Evolutionary conservation across 2,888 invertebrate species (phyloP).

Genomic region (Papilio gigon): DNA sequence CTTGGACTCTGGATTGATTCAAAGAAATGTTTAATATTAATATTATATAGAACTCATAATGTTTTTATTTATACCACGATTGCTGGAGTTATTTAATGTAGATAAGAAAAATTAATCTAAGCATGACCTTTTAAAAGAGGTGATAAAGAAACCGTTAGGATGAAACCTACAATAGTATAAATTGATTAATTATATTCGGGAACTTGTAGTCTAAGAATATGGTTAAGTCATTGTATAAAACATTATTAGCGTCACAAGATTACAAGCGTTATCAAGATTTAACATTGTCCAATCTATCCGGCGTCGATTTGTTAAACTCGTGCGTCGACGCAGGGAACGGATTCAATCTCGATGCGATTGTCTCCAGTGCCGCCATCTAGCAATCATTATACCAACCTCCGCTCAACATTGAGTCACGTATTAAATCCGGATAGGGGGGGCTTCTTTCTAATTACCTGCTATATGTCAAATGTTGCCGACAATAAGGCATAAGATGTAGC

Average conservation of each 20-base stretch:
- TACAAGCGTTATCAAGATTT: conserved; percentile 8
- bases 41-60: not conserved
- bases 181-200: too few species aligned
- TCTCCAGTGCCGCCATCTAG: conserved; percentile 52
- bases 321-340: conserved; percentile 40
- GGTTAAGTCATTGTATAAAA: conserved; percentile 9
- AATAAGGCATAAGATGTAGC: conserved; percentile 50
- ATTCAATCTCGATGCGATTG: conserved; percentile 52
- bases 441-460: conserved; percentile 78
- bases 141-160: too few species aligned
- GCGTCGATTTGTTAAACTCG: conserved; percentile 40
- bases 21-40: not conserved
- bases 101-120: too few species aligned
- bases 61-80: not conserved
- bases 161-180: too few species aligned
- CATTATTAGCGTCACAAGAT: conserved; percentile 22
- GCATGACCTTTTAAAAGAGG: too few species aligned
- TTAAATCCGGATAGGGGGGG: conserved; percentile 64
- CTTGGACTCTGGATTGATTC: not conserved
- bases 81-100: not conserved
- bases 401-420: conserved; percentile 76
- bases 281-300: conserved; percentile 40
- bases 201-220: too few species aligned
- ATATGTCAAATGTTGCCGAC: conserved; percentile 67
- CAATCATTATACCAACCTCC: conserved; percentile 64